Base-by-base conservation (phyloP, 2,797 vertebrate genomes). In the Sebastiscus tertius region DNA sequence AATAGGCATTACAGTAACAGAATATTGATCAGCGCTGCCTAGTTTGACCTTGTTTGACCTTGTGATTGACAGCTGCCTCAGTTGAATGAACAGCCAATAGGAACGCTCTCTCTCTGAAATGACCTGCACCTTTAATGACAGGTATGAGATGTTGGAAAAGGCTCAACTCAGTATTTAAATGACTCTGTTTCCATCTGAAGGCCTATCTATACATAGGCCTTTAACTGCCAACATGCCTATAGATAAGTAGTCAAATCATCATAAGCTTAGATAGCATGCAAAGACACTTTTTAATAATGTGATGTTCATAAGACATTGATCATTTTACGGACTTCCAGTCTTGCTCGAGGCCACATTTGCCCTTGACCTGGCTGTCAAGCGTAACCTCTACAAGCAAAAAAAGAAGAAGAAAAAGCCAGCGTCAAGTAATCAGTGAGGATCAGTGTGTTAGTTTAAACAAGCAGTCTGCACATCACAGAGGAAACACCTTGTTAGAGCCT, bases 351-450 rank as follows among this genome's bases (percentile, higher is more conserved):
- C 13, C 8, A 82, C 31, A 61, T 75, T 80, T 80, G 42, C 18
- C 55, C 75, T 78, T 31, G 24, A 56, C 67, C 29, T 72, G 56
- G 12, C 42, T 87, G 72, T 76, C 59, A 88, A 79, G 72, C 4
- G 0, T 49, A 49, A 49, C 49, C 20, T 52, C n/a, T 20, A 6
- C 8, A n/a, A 29, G 8, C 13, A 13, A 42, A 14, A 2, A 27
- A 14, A 54, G n/a, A n/a, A 24, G 26, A 7, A 7, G 24, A 49
- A 63, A 16, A 2, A 46, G 16, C 49, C 4, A 72, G 36, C 73
- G 52, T 27, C 6, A 34, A 46, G 72, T 66, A 77, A 86, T 56
- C 56, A 27, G 54, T 8, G 34, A 24, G 6, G 2, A 61, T 18
- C 29, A 18, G 42, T 22, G 61, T 18, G 3, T 18, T n/a, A 0